phyloP scores from a whole-genome alignment of 2,888 invertebrate genomes.

The Abrostola tripartita region DNA sequence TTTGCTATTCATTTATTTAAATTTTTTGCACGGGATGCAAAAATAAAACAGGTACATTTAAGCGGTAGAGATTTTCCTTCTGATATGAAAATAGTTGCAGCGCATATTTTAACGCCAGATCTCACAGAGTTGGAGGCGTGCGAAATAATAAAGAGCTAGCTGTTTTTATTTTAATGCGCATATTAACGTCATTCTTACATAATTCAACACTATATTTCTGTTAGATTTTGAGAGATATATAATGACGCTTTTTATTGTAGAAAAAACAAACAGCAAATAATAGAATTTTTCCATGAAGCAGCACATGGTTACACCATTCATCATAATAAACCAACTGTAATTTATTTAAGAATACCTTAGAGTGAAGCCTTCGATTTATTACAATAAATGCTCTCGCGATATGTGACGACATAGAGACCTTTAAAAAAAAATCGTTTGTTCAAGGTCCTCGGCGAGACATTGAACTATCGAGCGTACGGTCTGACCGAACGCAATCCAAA shows the following conservation, averaged over 20 bases:
- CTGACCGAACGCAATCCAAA: constrained; percentile 71
- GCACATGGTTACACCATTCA: constrained; percentile 12
- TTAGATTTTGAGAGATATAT: too few species aligned
- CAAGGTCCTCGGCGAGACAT: constrained; percentile 72
- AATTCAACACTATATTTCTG: too few species aligned
- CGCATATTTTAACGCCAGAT: constrained; percentile 8
- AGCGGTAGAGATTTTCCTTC: constrained; percentile 53
- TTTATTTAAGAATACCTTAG: constrained; percentile 21
- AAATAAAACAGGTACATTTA: constrained; percentile 28
- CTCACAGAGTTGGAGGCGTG: not conserved
- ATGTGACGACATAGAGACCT: constrained; percentile 57
- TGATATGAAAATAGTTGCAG: constrained; percentile 36
- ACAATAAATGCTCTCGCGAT: constrained; percentile 51
- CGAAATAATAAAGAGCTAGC: not conserved
- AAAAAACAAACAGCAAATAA: too few species aligned
- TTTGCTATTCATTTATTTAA: constrained; percentile 71
- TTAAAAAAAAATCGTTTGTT: constrained; percentile 58
- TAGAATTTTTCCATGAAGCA: constrained; percentile 17
- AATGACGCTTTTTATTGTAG: too few species aligned
- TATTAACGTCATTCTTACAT: too few species aligned
- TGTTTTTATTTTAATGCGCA: too few species aligned
- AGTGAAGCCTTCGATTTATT: constrained; percentile 43
- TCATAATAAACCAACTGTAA: constrained; percentile 23
- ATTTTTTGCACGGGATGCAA: constrained; percentile 58
- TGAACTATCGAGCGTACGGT: constrained; percentile 73